Evolutionary conservation across 2,113 vertebrate species (phyloP), one percentile per base, ranked within the genome.

Genomic region (Stegastes partitus): DNA sequence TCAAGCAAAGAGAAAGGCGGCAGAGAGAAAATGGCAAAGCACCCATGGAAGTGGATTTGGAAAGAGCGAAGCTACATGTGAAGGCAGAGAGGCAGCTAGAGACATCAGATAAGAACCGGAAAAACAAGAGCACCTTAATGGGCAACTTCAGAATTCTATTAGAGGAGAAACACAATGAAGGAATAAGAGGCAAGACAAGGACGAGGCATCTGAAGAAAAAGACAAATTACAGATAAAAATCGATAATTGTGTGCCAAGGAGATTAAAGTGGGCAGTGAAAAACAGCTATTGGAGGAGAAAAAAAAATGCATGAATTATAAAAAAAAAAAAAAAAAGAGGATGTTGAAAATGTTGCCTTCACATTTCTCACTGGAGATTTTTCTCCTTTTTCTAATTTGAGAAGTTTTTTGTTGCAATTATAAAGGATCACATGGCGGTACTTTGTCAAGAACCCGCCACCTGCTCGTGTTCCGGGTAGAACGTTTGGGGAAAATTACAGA

Each of bases 21-120:
- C 1, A 21, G 51, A 67, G 68, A 69, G 57, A 71, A 74, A 79
- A 56, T 19, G 50, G 54, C 50, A 23, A 80, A 14, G 42, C 21
- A 26, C 18, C 42, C 23, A 3, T 44, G 21, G 61, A 68, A 51
- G 53, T 56, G 28, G 76, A 61, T 82, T 84, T 66, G 26, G 22
- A 55, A 66, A 72, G 42, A 69, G 51, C 21, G 21, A 62, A 68
- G 68, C 65, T n/a, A 55, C 50, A 37, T 12, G n/a, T 51, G 67
- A 84, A 77, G 68, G 61, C 23, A 28, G 49, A 49, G 11, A 56
- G 39, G 59, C 53, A 56, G 39, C 39, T 7, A 50, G 23, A 79
- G 15, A 81, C 64, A 80, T 83, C 76, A 77, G 81, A 90, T 88
- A 87, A 81, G 74, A 57, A 25, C 8, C 18, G 1, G 64, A 59